These are phyloP conservation scores for Microtus pennsylvanicus DNA, from an alignment of 2,113 vertebrate species.

Conservation along the genomic window DNA sequence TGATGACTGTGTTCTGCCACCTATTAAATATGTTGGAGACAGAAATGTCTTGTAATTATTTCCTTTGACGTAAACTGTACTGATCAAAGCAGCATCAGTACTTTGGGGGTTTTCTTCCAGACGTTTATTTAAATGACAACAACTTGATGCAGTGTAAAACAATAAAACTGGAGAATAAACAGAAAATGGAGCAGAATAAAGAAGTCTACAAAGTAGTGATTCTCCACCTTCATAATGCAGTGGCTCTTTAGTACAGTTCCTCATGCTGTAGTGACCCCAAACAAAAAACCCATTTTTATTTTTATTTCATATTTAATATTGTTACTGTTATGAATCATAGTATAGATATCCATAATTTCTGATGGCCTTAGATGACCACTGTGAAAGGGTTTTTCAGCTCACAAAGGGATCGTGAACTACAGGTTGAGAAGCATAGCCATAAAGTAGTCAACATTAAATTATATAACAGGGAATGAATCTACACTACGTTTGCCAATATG, in stretches of 20 bases:
- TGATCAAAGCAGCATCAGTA: neutral
- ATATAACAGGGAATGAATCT: neutral
- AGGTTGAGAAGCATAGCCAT: neutral
- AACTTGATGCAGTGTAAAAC: too few relatives aligned
- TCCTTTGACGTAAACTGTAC: neutral
- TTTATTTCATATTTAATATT: neutral
- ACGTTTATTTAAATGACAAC: neutral
- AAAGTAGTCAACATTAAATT: neutral
- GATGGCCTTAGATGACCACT: neutral
- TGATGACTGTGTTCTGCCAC: neutral
- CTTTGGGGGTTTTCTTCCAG: neutral
- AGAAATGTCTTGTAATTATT: slow-evolving; percentile 31
- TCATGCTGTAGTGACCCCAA: neutral
- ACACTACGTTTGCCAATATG: neutral
- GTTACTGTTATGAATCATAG: neutral
- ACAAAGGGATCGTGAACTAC: neutral
- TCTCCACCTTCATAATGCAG: neutral
- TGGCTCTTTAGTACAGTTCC: neutral
- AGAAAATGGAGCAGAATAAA: neutral
- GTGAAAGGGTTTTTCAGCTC: neutral
- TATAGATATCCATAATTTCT: neutral
- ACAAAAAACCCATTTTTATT: neutral
- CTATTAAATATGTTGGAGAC: neutral
- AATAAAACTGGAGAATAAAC: too few relatives aligned
- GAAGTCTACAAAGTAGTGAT: neutral